Evolutionary conservation across 2,113 vertebrate genomes (phyloP).

Genomic region (Grallaria varia): DNA sequence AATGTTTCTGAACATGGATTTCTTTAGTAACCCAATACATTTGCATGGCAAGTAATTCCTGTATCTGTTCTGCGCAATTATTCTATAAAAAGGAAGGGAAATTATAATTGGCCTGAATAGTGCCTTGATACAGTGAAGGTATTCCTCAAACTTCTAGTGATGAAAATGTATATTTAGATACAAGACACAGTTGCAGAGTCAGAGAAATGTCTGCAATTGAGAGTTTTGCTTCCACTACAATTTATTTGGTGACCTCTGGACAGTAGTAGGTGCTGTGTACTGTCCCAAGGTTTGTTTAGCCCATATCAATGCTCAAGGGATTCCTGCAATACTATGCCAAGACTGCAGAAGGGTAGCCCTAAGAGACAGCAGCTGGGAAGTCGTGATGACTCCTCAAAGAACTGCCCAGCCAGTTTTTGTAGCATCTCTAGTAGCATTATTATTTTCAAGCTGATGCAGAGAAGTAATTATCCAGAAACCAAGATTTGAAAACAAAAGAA

Average conservation of each 20-base stretch:
- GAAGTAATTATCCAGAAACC: neutral
- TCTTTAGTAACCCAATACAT: neutral
- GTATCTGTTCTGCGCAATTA: neutral
- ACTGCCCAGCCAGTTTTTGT: neutral
- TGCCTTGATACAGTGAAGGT: neutral
- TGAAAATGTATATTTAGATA: neutral
- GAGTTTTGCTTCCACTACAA: neutral
- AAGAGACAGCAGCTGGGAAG: neutral
- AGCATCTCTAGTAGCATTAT: neutral
- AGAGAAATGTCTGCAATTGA: neutral
- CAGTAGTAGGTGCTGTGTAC: neutral
- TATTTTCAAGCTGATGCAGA: neutral
- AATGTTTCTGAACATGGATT: neutral
- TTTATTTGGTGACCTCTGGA: neutral
- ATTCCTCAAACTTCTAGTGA: neutral
- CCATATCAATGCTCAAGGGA: neutral
- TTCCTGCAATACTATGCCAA: neutral
- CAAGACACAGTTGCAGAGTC: neutral
- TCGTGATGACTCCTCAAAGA: neutral
- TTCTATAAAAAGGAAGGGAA: neutral
- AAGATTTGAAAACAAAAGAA: neutral
- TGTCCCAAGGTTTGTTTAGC: neutral
- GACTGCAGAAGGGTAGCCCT: neutral
- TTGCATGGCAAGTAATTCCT: neutral
- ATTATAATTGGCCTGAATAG: neutral